Conservation (phyloP, 2,797 vertebrate genomes). For the Fundulus diaphanus region DNA sequence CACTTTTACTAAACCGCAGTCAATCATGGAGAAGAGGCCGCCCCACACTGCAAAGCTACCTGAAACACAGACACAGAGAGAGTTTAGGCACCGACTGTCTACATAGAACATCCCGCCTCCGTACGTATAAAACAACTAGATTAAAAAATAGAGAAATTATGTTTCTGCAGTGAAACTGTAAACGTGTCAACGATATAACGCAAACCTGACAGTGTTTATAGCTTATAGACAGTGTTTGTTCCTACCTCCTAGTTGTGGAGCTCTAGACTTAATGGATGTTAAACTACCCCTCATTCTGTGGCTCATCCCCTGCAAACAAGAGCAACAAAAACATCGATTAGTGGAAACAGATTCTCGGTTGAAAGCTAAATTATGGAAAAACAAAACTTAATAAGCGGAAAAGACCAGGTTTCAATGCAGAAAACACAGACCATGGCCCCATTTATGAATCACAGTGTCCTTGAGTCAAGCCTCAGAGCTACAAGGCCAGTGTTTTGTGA, state of each 20-base stretch:
- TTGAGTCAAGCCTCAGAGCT: not conserved
- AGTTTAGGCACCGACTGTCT: not conserved
- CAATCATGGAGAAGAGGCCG: constrained; percentile 97
- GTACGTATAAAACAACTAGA: not conserved
- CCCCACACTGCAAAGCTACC: constrained; percentile 99
- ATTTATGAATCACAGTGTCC: not conserved
- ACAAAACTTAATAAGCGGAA: not conserved
- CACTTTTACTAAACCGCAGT: constrained; percentile 94
- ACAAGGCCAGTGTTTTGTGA: constrained; percentile 7
- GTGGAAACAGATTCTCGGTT: not conserved
- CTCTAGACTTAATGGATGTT: constrained; percentile 92
- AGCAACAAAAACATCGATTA: constrained; percentile 12
- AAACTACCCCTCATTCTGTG: constrained; percentile 92
- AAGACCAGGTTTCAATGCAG: rapidly evolving
- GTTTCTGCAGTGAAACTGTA: not conserved
- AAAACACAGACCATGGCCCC: not conserved
- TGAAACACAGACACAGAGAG: constrained; percentile 59
- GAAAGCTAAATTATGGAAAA: not conserved
- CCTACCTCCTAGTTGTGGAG: constrained; percentile 94
- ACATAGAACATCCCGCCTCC: too few relatives aligned
- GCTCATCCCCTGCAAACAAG: constrained; percentile 86
- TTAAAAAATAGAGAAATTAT: not conserved
- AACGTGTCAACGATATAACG: rapidly evolving
- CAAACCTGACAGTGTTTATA: not conserved
- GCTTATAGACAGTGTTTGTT: constrained; percentile 1